Conservation (phyloP, 2,888 invertebrate species). For the Latheticus oryzae region DNA sequence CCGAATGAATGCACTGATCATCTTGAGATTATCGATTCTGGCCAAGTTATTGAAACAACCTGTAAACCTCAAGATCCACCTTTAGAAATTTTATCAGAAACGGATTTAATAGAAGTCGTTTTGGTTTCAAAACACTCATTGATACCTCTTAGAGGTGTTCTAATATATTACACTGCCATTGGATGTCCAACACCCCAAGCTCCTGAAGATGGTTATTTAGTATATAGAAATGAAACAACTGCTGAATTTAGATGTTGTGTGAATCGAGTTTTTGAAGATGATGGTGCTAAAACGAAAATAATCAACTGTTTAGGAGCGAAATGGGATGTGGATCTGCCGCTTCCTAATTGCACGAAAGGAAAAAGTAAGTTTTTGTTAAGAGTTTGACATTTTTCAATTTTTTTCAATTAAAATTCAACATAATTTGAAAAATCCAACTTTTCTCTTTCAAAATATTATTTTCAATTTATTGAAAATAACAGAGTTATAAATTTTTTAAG, state of each 20-base stretch:
- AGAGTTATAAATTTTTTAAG: too few species aligned
- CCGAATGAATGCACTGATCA: constrained; percentile 67
- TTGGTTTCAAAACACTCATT: constrained; percentile 50
- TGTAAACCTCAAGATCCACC: constrained; percentile 71
- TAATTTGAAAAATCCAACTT: constrained; percentile 1
- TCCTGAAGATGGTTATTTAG: constrained; percentile 77
- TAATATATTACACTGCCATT: constrained; percentile 73
- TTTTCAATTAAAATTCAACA: background rate
- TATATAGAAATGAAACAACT: constrained; percentile 73
- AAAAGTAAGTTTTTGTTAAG: constrained; percentile 13
- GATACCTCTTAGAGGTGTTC: constrained; percentile 72
- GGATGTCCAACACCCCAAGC: constrained; percentile 75
- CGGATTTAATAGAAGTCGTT: constrained; percentile 65
- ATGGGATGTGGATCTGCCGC: constrained; percentile 75
- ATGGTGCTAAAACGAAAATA: constrained; percentile 71
- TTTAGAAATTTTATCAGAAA: constrained; percentile 66
- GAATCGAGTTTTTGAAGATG: constrained; percentile 77
- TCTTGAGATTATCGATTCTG: constrained; percentile 68
- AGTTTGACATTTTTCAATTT: background rate
- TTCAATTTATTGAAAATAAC: too few species aligned
- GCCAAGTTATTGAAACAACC: constrained; percentile 67
- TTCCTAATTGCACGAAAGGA: constrained; percentile 71
- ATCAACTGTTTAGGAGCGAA: constrained; percentile 74
- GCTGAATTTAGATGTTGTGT: constrained; percentile 78
- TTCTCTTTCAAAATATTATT: too few species aligned